These are phyloP conservation scores for Cyanocitta stelleri DNA, from an alignment of 2,113 vertebrate genomes.

Conservation along the genomic window DNA sequence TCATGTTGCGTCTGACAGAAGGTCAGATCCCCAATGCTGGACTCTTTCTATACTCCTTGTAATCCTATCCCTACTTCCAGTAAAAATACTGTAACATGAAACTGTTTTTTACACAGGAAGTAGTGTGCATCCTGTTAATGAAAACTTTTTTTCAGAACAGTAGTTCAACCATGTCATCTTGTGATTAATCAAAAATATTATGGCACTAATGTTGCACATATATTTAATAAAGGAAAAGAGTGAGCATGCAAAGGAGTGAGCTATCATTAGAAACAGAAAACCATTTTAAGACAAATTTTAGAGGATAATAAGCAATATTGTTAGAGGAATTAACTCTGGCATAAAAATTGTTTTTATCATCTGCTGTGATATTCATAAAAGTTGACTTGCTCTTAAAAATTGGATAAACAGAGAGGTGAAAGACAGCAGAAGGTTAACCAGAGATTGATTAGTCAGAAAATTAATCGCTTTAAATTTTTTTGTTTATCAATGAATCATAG, in stretches of 20 bases:
- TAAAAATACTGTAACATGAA: not conserved
- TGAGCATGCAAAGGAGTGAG: not conserved
- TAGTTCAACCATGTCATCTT: not conserved
- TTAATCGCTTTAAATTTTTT: not conserved
- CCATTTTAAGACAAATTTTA: not conserved
- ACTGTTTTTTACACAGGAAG: not conserved
- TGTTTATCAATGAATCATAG: not conserved
- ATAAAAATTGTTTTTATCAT: not conserved
- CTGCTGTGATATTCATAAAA: not conserved
- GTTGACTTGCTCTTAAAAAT: not conserved
- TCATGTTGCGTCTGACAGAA: not conserved
- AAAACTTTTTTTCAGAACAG: not conserved
- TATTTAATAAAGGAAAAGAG: not conserved
- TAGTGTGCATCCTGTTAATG: not conserved
- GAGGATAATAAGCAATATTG: not conserved
- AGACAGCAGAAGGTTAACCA: not conserved
- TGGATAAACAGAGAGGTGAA: not conserved
- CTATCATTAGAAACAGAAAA: not conserved
- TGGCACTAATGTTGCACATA: not conserved
- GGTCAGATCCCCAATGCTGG: not conserved
- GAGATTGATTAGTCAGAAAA: not conserved
- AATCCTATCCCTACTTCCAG: not conserved
- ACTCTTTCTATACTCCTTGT: not conserved
- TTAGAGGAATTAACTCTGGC: not conserved
- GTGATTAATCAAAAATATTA: not conserved